Percentiles rank a stretch among this genome's conserved stretches.
Evolutionary conservation across 2,113 vertebrate genomes (phyloP).

Genomic region (Emydura subglobosa): DNA sequence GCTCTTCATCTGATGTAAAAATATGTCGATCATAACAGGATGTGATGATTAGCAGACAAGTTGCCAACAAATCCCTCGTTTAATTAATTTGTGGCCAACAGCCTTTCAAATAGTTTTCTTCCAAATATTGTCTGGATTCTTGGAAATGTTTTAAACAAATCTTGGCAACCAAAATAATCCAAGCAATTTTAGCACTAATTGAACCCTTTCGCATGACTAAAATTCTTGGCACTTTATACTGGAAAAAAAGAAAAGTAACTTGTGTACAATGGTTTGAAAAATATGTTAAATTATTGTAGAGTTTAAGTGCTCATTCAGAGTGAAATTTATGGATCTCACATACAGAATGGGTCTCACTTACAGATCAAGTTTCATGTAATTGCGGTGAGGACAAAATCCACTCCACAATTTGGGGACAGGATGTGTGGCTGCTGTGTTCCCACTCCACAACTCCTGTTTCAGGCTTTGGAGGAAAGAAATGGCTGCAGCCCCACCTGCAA

Average conservation of each 20-base stretch:
- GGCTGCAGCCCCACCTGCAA: accelerated
- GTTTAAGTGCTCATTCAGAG: constrained; percentile 13
- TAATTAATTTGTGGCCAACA: background rate
- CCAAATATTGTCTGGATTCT: constrained; percentile 20
- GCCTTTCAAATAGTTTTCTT: background rate
- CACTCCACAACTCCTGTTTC: background rate
- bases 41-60: background rate
- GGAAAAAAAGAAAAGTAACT: constrained; percentile 38
- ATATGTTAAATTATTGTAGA: constrained; percentile 13
- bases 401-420: background rate
- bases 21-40: background rate
- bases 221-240: background rate
- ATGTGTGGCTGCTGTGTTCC: background rate
- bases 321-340: background rate
- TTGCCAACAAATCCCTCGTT: background rate
- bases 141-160: constrained; percentile 29
- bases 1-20: background rate
- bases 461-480: accelerated
- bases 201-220: constrained; percentile 9
- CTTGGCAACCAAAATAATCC: constrained; percentile 10
- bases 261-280: constrained; percentile 20
- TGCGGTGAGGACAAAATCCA: background rate
- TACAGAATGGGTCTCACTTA: background rate
- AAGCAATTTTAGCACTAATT: background rate
- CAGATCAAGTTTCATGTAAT: background rate